A percentile compares a stretch with the other conserved stretches of the same genome.
phyloP scores from a whole-genome alignment of 2,113 vertebrate species.

The Holacanthus passer region DNA sequence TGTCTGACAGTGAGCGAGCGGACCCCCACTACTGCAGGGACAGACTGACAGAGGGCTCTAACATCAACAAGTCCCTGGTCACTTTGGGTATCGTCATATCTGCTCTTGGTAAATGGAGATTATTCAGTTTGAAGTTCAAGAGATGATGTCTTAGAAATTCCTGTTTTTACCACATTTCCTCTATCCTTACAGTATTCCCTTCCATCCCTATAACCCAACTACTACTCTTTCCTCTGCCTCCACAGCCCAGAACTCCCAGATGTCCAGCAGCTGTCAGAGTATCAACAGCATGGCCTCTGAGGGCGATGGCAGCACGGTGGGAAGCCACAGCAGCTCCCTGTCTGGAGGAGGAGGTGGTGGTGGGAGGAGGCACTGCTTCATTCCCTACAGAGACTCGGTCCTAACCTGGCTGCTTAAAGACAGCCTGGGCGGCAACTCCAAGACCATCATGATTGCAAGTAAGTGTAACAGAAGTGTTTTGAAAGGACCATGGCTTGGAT shows the following conservation, averaged over 20 bases:
- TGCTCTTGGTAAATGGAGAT: conserved; percentile 88
- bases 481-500: background rate
- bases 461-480: conserved; percentile 70
- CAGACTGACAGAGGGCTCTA: conserved; percentile 95
- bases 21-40: conserved; percentile 95
- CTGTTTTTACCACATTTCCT: background rate
- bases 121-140: background rate
- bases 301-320: conserved; percentile 84
- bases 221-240: background rate
- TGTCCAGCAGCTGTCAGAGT: conserved; percentile 95
- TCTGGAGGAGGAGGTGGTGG: conserved; percentile 74
- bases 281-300: conserved; percentile 90
- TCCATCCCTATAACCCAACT: background rate
- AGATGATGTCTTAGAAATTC: background rate
- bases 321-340: conserved; percentile 84
- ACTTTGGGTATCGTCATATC: conserved; percentile 98
- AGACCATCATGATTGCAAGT: conserved; percentile 99
- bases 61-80: conserved; percentile 98
- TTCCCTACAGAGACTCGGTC: conserved; percentile 97
- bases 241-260: conserved; percentile 96
- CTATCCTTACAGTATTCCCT: background rate
- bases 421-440: conserved; percentile 97
- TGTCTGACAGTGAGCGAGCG: conserved; percentile 91
- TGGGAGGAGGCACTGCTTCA: conserved; percentile 88
- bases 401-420: conserved; percentile 99